Evolutionary conservation across 2,797 vertebrate species (phyloP), one percentile per base, ranked within the genome.

Genomic region (Tarsius wallacei): DNA sequence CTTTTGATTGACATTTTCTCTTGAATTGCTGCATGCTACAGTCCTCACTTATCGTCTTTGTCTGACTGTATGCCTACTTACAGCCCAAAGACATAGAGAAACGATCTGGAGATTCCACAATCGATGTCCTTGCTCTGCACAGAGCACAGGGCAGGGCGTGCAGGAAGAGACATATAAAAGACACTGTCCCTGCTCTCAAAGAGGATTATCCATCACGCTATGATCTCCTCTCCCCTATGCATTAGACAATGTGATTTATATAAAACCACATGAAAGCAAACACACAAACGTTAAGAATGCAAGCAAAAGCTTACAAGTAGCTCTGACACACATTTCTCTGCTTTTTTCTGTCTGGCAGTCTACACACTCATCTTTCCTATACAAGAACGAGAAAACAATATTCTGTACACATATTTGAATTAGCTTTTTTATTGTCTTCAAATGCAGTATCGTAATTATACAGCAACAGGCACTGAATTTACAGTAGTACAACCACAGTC

Each of bases 381-480:
- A 76, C 1, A 74, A 59, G 26, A 97, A 96, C 76, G 55, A 96
- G 96, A 89, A 97, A 93, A 83, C 85, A 93, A 94, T 93, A 96
- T 97, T 97, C 78, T 97, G 68, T 73, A 91, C 33, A 91, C 88
- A 51, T 83, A 95, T 96, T 95, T 93, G 47, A 97, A 95, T 95
- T 83, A 19, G 26, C 57, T 94, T 97, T 97, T 93, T 98, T 96
- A 97, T 97, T 98, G 73, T 97, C 90, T 96, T 97, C 92, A 94
- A 90, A 96, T 81, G 82, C 61, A 94, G 28, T 77, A 11, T 88
- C 21, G 78, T 96, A 78, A 90, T 94, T 93, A 92, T 51, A 96
- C 33, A 98, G 96, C 82, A 96, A 89, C 68, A 77, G 36, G 51
- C 0, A 0, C 95, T 94, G 74, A 93, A 86, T 94, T 95, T 89